phyloP scores from a whole-genome alignment of 2,113 vertebrate genomes.

The Microtus pennsylvanicus region DNA sequence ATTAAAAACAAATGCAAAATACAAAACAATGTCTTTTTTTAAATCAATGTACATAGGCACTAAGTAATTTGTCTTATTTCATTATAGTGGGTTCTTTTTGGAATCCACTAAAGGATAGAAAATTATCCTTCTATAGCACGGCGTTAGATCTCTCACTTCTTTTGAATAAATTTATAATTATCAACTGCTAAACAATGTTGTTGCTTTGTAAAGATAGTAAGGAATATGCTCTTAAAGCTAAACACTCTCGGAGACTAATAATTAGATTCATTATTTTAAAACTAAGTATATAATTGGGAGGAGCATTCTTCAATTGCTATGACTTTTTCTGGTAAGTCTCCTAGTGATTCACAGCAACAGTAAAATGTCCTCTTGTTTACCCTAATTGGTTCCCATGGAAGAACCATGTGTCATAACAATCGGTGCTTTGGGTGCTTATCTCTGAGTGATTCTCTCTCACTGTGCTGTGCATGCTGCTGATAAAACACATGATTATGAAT shows the following conservation, averaged over 20 bases:
- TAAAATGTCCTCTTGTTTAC: slow-evolving; percentile 42
- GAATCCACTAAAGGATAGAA: neutral
- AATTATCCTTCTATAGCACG: neutral
- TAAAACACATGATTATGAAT: neutral
- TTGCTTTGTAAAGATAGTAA: neutral
- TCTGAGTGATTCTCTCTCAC: slow-evolving; percentile 16
- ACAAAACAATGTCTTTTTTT: neutral
- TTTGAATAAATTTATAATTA: neutral
- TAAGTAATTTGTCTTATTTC: slow-evolving; percentile 1
- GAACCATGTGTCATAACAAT: slow-evolving; percentile 34
- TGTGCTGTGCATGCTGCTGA: neutral
- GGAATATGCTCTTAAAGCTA: neutral
- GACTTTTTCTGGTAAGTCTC: neutral
- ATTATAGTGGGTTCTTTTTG: neutral
- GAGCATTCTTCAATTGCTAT: neutral
- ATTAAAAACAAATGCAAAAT: neutral
- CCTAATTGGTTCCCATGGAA: slow-evolving; percentile 54
- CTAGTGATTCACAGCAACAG: slow-evolving; percentile 32
- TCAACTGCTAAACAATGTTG: neutral
- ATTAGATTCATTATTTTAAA: slow-evolving; percentile 15
- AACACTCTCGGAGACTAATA: neutral
- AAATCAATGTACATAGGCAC: neutral
- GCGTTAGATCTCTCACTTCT: neutral
- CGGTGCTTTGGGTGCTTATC: neutral
- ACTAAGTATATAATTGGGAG: neutral